Evolutionary conservation across 2,888 invertebrate species (phyloP).

Genomic region (Nomada fabriciana): DNA sequence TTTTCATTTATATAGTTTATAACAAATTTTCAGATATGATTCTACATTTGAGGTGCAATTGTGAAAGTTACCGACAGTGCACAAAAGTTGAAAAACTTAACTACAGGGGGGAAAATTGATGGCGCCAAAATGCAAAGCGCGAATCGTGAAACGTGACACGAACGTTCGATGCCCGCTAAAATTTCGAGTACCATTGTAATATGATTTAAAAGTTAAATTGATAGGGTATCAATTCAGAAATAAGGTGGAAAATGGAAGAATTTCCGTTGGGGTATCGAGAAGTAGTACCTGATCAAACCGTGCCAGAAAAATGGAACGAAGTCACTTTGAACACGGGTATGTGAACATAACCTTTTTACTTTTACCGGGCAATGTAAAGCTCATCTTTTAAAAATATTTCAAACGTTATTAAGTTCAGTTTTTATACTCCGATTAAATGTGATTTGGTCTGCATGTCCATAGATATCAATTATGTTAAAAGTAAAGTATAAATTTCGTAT

Average conservation of each 20-base stretch:
- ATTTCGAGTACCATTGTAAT: conserved; percentile 55
- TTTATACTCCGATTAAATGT: not conserved
- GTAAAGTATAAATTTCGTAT: not conserved
- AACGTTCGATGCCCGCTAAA: conserved; percentile 57
- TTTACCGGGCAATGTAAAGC: conserved; percentile 45
- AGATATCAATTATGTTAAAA: not conserved
- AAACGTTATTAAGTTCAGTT: not conserved
- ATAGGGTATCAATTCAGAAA: conserved; percentile 23
- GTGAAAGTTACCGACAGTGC: not conserved
- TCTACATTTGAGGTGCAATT: conserved; percentile 8
- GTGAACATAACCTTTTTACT: conserved; percentile 71
- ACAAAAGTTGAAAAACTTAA: conserved; percentile 3
- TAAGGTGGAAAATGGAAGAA: conserved; percentile 75
- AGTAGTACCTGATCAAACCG: conserved; percentile 91
- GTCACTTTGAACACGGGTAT: conserved; percentile 92
- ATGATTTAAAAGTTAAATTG: conserved; percentile 41
- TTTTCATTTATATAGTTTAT: conserved; percentile 22
- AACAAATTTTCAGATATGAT: conserved; percentile 9
- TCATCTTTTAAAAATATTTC: not conserved
- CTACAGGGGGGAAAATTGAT: conserved; percentile 7
- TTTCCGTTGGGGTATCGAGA: conserved; percentile 89
- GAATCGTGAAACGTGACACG: conserved; percentile 41
- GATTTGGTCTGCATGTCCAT: not conserved
- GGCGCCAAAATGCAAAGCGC: conserved; percentile 47
- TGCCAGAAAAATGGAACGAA: conserved; percentile 93